phyloP scores from a whole-genome alignment of 37 sponge, comb jelly and placozoan genomes.

The Tethya wilhelma region DNA sequence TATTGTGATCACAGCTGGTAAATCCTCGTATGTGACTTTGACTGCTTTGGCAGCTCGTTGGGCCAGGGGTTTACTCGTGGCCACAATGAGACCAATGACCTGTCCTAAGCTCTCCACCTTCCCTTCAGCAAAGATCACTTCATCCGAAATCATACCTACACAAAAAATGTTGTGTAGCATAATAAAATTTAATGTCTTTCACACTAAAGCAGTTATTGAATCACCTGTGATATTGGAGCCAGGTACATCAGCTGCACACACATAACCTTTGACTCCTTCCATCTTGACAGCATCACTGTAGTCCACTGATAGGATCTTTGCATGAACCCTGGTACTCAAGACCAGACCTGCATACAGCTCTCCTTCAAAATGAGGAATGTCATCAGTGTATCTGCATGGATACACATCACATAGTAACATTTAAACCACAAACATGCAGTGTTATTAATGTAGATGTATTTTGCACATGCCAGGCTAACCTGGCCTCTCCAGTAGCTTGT shows the following conservation, averaged over 20 bases:
- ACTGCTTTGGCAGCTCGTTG: conserved; percentile 76
- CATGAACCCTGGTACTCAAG: conserved; percentile 68
- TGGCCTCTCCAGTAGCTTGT: conserved; percentile 87
- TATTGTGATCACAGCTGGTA: conserved; percentile 78
- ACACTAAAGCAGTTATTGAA: too few species aligned
- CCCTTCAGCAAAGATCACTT: conserved; percentile 76
- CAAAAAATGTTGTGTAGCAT: too few species aligned
- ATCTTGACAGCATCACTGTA: conserved; percentile 45
- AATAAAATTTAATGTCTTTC: too few species aligned
- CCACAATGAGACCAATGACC: conserved; percentile 83
- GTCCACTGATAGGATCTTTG: conserved; percentile 69
- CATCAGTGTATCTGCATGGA: conserved; percentile 86
- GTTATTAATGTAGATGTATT: too few species aligned
- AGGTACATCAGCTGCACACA: conserved; percentile 70
- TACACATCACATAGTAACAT: too few species aligned
- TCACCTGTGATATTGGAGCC: conserved; percentile 45
- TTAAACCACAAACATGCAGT: too few species aligned
- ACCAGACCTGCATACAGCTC: conserved; percentile 85
- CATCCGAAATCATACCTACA: conserved; percentile 45
- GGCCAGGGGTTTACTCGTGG: conserved; percentile 59
- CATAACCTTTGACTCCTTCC: conserved; percentile 60
- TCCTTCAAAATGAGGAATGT: conserved; percentile 67
- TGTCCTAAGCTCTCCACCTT: conserved; percentile 74
- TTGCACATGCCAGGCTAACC: too few species aligned
- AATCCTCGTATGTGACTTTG: conserved; percentile 68